Evolutionary conservation across 2,113 vertebrate species (phyloP).

Genomic region (Alligator sinensis): DNA sequence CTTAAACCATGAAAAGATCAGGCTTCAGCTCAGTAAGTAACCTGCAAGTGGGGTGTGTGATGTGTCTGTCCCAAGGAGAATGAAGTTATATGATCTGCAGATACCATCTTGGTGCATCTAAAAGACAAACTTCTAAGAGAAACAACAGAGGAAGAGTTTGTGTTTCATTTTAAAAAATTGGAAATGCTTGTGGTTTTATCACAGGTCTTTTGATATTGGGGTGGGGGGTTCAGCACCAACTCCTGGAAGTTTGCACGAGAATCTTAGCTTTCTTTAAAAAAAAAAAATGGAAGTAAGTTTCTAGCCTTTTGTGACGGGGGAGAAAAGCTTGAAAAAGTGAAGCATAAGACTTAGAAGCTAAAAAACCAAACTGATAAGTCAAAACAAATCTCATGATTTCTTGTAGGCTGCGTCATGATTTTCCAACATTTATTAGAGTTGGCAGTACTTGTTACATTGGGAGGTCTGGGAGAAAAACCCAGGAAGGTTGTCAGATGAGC

Average conservation of each 20-base stretch:
- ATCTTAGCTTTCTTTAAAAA: background rate
- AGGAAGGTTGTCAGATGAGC: no score
- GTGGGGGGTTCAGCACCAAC: background rate
- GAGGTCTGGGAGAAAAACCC: background rate
- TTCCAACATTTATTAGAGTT: background rate
- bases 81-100: background rate
- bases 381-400: background rate
- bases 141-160: background rate
- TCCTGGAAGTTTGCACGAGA: background rate
- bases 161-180: background rate
- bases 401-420: background rate
- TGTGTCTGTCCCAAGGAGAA: background rate
- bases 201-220: rapidly evolving
- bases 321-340: background rate
- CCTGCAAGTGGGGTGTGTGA: background rate
- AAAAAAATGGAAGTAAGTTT: background rate
- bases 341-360: background rate
- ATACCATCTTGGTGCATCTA: background rate
- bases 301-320: background rate
- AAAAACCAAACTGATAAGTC: rapidly evolving
- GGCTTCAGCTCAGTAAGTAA: background rate
- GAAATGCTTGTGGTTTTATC: background rate
- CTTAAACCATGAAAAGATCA: background rate
- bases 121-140: background rate
- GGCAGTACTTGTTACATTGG: background rate